Base-by-base conservation (phyloP, 1,140 invertebrate species). In the Adoxophyes honmai region DNA sequence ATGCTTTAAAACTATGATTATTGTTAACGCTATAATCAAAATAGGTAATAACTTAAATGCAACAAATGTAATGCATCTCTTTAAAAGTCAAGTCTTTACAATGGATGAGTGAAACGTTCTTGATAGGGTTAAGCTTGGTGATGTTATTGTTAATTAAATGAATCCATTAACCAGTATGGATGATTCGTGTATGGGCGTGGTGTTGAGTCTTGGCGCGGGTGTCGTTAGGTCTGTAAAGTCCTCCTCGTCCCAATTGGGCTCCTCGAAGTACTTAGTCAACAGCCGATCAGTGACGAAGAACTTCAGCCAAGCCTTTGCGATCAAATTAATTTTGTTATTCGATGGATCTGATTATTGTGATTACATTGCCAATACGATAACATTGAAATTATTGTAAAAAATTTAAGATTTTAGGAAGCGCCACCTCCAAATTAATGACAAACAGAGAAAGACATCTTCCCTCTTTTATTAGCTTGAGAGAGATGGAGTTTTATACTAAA, bases 231-330 rank as follows among this genome's bases (percentile, higher is more conserved):
- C 64, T 59, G 75, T 62, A 35, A 81, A 71, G 65, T 78, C 75
- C 39, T 73, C 77, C 52, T 78, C 73, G 67, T 87, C 88, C 87
- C 86, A 89, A 63, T 82, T 74, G 59, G 87, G 83, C 73, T 89
- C 84, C 66, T 86, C 78, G 66, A 88, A 66, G 69, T 81, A 81
- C 68, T 89, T 88, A 78, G 81, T 75, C 68, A 89, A 80, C 65
- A 74, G 77, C 64, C 78, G 73, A 64, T 90, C 89, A 70, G 89
- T 89, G 65, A 89, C 86, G 89, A 80, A 90, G 89, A 89, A 89
- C 75, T 90, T 90, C 88, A 89, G 86, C 89, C 86, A 89, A 66
- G 88, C 89, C 89, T 90, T 88, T 73, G 81, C 75, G 83, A 86
- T 70, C 73, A 88, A 70, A 86, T 81, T 75, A 62, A 77, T 75